Evolutionary conservation across 2,797 vertebrate species (phyloP).

Genomic region (Coranthus polyacanthus): DNA sequence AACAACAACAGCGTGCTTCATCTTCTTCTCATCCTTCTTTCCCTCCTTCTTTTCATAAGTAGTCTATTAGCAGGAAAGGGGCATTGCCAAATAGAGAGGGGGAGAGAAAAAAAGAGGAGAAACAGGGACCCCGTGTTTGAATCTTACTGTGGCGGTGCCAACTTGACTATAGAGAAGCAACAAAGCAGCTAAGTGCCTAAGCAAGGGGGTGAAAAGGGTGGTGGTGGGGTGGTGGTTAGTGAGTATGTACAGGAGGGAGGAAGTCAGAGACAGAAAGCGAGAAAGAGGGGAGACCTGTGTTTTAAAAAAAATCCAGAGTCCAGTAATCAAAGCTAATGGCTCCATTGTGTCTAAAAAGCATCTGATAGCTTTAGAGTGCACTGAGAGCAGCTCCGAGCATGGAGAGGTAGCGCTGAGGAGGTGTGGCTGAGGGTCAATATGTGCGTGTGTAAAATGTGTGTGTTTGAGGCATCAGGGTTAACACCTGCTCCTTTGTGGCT

Average conservation of each 20-base stretch:
- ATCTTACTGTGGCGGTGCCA: constrained; percentile 80
- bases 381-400: constrained; percentile 26
- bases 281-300: constrained; percentile 43
- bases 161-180: constrained; percentile 76
- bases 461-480: constrained; percentile 67
- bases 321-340: constrained; percentile 85
- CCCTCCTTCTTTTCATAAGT: constrained; percentile 74
- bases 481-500: constrained; percentile 92
- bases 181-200: constrained; percentile 83
- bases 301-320: constrained; percentile 63
- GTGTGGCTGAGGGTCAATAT: constrained; percentile 53
- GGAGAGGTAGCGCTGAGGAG: constrained; percentile 41
- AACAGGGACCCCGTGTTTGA: constrained; percentile 76
- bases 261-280: constrained; percentile 55
- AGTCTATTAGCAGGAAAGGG: constrained; percentile 87
- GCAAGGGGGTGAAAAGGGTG: constrained; percentile 39
- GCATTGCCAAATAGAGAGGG: constrained; percentile 76
- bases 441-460: constrained; percentile 29
- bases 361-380: constrained; percentile 74
- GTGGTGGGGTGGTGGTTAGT: constrained; percentile 28
- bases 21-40: constrained; percentile 65
- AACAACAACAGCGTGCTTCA: constrained; percentile 75
- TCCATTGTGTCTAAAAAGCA: constrained; percentile 79
- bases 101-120: constrained; percentile 42
- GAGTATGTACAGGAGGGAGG: constrained; percentile 54